Percentiles rank a stretch among this genome's conserved stretches.
These are phyloP conservation scores for Casuarius casuarius DNA, from an alignment of 2,113 vertebrate genomes.

Conservation along the genomic window DNA sequence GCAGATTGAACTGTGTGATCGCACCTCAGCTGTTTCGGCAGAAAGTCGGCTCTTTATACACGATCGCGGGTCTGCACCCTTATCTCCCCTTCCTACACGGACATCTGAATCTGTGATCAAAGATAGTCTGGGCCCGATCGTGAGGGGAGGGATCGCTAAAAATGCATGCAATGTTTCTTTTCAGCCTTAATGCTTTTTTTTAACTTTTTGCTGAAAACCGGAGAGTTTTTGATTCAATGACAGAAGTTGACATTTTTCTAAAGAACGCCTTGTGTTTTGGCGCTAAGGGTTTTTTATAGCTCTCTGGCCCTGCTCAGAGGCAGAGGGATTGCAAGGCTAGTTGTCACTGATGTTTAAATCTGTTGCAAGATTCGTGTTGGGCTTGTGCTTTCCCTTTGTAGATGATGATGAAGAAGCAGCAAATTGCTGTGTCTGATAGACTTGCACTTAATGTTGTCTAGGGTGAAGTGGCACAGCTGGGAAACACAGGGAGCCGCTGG, in stretches of 20 bases:
- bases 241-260: neutral
- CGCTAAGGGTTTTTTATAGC: neutral
- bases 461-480: neutral
- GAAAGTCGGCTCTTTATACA: neutral
- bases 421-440: neutral
- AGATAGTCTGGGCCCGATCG: neutral
- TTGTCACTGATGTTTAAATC: neutral
- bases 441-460: rapidly evolving
- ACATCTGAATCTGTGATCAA: neutral
- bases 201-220: neutral
- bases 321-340: neutral
- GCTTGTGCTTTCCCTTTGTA: neutral
- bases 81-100: neutral
- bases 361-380: rapidly evolving
- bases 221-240: rapidly evolving
- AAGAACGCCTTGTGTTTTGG: rapidly evolving
- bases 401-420: neutral
- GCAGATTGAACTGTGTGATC: neutral
- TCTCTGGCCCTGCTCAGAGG: neutral
- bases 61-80: neutral
- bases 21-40: neutral
- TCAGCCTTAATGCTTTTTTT: neutral
- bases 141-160: neutral
- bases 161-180: neutral
- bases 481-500: rapidly evolving